Base-by-base conservation (phyloP, 2,797 vertebrate species). In the Megaceryle alcyon region DNA sequence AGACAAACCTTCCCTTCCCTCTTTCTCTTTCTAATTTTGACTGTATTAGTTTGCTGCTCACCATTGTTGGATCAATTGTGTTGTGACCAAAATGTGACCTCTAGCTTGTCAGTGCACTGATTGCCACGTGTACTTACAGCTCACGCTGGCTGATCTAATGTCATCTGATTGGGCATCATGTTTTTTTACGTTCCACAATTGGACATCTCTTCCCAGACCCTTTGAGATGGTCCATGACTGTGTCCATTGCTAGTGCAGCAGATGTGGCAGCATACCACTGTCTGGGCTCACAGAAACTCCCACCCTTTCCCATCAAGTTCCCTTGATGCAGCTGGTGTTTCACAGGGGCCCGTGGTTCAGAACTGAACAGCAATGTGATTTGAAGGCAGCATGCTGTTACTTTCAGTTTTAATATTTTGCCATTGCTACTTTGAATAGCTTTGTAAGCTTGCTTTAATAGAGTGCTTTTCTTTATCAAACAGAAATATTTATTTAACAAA, bases 331-430 rank as follows among this genome's bases (percentile, higher is more conserved):
- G n/a, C 23, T 54, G 19, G 31, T 64, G 35, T 70, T 96, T 64
- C 23, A 4, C 19, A 66, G 33, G 18, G 29, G 37, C 51, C 59
- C 22, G 46, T 2, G 5, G n/a, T 57, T 86, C 64, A 65, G 61
- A 82, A 81, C 2, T 3, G 1, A 73, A 78, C 5, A 56, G 53
- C 44, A 0, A 76, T 25, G 57, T 4, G 4, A 60, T 73, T 48
- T 77, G 63, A 92, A 33, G 33, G 39, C 56, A 90, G 46, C 18
- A 31, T 16, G 31, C 13, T 77, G 71, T 82, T 95, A 84, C 78
- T 90, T 97, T 95, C 86, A 69, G 71, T 87, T 94, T 88, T 75
- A 46, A 60, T n/a, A 8, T 69, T 92, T 82, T 88, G 46, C 41
- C 53, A 37, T 41, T 66, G 31, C 59, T 88, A 11, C n/a, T 86